Evolutionary conservation across 2,888 invertebrate species (phyloP), one percentile per base, ranked within the genome.

Genomic region (Drosophila pegasa): DNA sequence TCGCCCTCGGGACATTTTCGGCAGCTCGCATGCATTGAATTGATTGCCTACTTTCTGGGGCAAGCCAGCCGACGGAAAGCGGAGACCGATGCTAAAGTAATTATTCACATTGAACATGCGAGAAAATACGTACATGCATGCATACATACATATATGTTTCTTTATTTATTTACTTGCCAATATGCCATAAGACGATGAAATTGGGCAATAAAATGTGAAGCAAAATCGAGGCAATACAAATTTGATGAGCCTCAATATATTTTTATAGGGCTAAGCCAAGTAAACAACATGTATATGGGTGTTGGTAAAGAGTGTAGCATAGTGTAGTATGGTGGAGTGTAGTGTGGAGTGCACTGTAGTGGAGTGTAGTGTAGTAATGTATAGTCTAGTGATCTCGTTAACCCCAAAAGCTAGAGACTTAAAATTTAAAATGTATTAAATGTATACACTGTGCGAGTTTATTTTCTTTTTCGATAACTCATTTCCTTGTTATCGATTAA

Each of bases 21-120:
- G 27, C 20, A 29, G 52, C 29, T 65, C 25, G 43, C 29, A 37
- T 70, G 70, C 45, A 55, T 52, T 29, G 55, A 65, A 70, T 65
- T 75, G 58, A 75, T 75, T 75, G 75, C 64, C 41, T 64, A 52
- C 71, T 70, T 74, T 75, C 41, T 54, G 65, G 65, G 55, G 65
- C 55, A 45, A 20, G 43, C 5, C 10, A 50, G 9, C 22, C 48
- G 12, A 20, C 14, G 0, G 8, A 27, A 10, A 10, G 57, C 38
- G 6, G 10, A 7, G 3, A 8, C 18, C 3, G 31, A 8, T 29
- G 37, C 48, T 29, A 14, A 9, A n/a, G 33, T 31, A 58, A 73
- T 73, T 68, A 56, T 59, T 25, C 63, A 68, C 31, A 62, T 41
- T 22, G 37, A 45, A 25, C 20, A 48, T 41, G 38, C 7, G 9